Base-by-base conservation (phyloP, 1,140 invertebrate genomes). In the Brachionus manjavacas region DNA sequence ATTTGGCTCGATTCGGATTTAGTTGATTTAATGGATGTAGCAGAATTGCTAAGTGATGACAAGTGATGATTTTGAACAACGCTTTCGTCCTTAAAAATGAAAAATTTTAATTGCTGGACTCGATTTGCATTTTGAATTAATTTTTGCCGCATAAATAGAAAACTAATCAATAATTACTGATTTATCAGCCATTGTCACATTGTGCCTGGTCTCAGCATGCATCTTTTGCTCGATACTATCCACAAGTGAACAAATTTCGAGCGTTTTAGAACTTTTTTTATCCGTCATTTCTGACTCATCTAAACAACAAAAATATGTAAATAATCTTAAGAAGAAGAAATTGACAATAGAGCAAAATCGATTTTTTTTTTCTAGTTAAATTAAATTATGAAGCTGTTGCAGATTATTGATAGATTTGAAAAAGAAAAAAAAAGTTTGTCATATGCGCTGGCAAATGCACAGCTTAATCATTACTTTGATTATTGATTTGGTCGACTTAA, bases 281-380 rank as follows among this genome's bases (percentile, higher is more conserved):
- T 41, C 35, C 68, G 68, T 72, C 68, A 72, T 72, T 72, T 72
- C 35, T 72, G 68, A 72, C 9, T 72, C 68, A 72, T 72, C 68
- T 72, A 72, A 72, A 68, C 8, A 72, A 68, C 8, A 68, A 14
- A 68, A 31, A 68, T 11, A 68, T 31, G 66, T 31, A 68, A 31
- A 68, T 39, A 16, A 16, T 72, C 68, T 72, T 41, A 39, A 72
- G 68, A 72, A 72, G 68, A 72, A 39, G 0, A 39, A 68, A 68
- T n/a, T 31, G 31, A 4, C 66, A 31, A 31, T 68, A 9, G 8
- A 60, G 6, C 6, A 60, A 60, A 60, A 68, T 68, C 66, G 66
- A 68, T 68, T 68, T 68, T 68, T 68, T 68, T 68, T 68, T 68
- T 16, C n/a, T 14, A 12, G 9, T 12, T 68, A 39, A 60, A 60